Conservation (phyloP, 2,888 invertebrate species). For the Panzeria rudis region DNA sequence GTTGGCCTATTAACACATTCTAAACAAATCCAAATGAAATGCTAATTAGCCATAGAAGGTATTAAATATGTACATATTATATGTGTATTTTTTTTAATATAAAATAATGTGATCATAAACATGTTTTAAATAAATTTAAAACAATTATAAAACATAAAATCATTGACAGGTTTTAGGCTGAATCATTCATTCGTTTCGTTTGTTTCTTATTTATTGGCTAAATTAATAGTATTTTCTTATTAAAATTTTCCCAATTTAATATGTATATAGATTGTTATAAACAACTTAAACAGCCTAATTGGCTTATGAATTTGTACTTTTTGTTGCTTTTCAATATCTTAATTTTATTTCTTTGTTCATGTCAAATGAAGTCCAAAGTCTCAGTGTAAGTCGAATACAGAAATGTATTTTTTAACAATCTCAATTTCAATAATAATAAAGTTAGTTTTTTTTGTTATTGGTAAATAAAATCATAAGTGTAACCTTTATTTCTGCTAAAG, state of each 20-base stretch:
- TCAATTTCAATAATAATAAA: too few relatives aligned
- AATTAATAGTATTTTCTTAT: neutral
- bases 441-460: too few relatives aligned
- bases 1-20: conserved; percentile 63
- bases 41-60: conserved; percentile 53
- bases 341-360: conserved; percentile 35
- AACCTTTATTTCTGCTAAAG: too few relatives aligned
- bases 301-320: conserved; percentile 14
- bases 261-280: neutral
- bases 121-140: conserved; percentile 34
- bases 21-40: conserved; percentile 64
- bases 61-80: conserved; percentile 18
- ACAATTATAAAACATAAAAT: neutral
- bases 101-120: conserved; percentile 43
- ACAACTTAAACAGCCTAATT: conserved; percentile 22
- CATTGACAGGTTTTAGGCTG: conserved; percentile 8
- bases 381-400: neutral
- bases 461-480: too few relatives aligned
- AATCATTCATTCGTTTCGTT: neutral
- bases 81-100: conserved; percentile 15
- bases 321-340: conserved; percentile 2
- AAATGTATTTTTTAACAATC: too few relatives aligned
- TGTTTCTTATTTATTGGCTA: neutral
- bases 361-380: conserved; percentile 7
- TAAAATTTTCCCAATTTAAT: neutral